Evolutionary conservation across 2,797 vertebrate genomes (phyloP), one percentile per base, ranked within the genome.

Genomic region (Bufotes viridis): DNA sequence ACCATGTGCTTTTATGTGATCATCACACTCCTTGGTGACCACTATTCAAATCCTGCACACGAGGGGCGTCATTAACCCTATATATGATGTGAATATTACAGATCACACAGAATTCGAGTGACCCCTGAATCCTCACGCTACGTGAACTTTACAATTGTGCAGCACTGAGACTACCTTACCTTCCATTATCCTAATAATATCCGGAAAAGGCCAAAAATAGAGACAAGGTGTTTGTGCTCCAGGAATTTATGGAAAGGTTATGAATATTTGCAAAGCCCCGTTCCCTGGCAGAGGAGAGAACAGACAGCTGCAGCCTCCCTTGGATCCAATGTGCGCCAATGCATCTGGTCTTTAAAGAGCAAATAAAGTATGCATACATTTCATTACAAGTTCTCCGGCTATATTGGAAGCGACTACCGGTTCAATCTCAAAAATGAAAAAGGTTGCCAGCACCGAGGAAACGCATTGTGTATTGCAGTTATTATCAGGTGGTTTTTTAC

Each of bases 241-340:
- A 69, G 82, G 72, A 63, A 72, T 80, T 74, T 63, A 15, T 49
- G 74, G 22, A 74, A 84, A 89, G 78, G 82, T 85, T 89, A 85
- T 17, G 42, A 29, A 80, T 81, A 80, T 89, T 89, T 81, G 87
- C 60, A 67, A 69, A 89, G 55, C 78, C 63, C 74, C 22, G 49
- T 65, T 63, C 72, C 24, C 78, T 86, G 87, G 78, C 82, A 88
- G 57, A 42, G 29, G 55, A 20, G 8, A 65, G 26, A 65, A 63
- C 17, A 42, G 60, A 85, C 83, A 85, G 83, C 83, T 89, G 87
- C 69, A 67, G 67, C 69, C 61, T 58, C 61, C 84, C 69, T 29
- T 60, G 15, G 42, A 42, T 34, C 58, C 0, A 18, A 61, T 26
- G 14, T 15, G n/a, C 69, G 69, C 82, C 82, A 85, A 58, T 65